Evolutionary conservation across 2,113 vertebrate genomes (phyloP).

Genomic region (Albula glossodonta): DNA sequence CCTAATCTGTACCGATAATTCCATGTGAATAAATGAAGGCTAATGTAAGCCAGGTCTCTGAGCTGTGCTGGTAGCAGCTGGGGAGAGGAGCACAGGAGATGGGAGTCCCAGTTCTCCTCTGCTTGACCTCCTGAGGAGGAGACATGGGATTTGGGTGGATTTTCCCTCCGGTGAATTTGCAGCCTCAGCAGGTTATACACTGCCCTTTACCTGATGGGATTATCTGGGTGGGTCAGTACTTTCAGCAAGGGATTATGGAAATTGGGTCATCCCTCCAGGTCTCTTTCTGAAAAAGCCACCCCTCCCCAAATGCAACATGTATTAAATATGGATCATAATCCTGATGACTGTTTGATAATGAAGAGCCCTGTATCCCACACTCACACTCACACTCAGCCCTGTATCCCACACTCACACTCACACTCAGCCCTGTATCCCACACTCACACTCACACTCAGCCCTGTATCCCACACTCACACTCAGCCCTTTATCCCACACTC

Average conservation of each 20-base stretch:
- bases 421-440: too few species aligned
- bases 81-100: too few species aligned
- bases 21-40: too few species aligned
- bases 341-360: background rate
- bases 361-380: too few species aligned
- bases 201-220: slow-evolving; percentile 68
- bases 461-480: too few species aligned
- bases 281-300: background rate
- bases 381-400: too few species aligned
- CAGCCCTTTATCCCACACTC: too few species aligned
- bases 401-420: too few species aligned
- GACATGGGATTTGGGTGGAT: slow-evolving; percentile 42
- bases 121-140: background rate
- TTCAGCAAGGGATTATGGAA: slow-evolving; percentile 66
- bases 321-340: background rate
- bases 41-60: too few species aligned
- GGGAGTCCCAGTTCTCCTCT: background rate
- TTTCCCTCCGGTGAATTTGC: slow-evolving; percentile 45
- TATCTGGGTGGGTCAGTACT: slow-evolving; percentile 57
- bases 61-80: too few species aligned
- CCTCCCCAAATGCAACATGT: background rate
- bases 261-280: slow-evolving; percentile 61
- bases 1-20: too few species aligned
- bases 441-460: too few species aligned
- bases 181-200: slow-evolving; percentile 53